Conservation (phyloP, 2,888 invertebrate genomes). For the Chymomyza fuscimana region DNA sequence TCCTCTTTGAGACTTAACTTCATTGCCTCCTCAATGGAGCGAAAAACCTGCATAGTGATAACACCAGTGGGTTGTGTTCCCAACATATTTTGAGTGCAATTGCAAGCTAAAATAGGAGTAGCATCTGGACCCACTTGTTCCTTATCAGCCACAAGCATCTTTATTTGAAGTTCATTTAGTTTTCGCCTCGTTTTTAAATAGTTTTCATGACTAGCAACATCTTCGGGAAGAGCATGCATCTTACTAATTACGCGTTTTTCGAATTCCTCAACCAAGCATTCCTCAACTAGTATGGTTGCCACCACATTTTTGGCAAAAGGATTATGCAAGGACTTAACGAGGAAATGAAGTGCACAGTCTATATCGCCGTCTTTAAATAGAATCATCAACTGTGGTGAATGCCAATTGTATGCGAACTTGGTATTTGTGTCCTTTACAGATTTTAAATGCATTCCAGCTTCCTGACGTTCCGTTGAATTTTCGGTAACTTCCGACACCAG, state of each 20-base stretch:
- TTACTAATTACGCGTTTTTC: conserved; percentile 19
- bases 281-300: conserved; percentile 44
- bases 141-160: neutral
- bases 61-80: conserved; percentile 34
- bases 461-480: neutral
- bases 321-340: conserved; percentile 32
- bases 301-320: conserved; percentile 39
- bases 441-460: neutral
- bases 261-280: conserved; percentile 32
- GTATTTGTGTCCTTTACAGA: neutral
- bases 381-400: conserved; percentile 48
- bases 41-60: conserved; percentile 43
- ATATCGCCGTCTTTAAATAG: conserved; percentile 44
- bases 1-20: conserved; percentile 18
- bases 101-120: conserved; percentile 31
- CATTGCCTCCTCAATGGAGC: conserved; percentile 20
- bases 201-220: conserved; percentile 11
- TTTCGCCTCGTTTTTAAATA: conserved; percentile 12
- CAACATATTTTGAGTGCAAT: conserved; percentile 25
- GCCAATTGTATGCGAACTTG: neutral
- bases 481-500: neutral
- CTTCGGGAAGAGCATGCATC: conserved; percentile 17
- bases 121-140: neutral
- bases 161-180: neutral
- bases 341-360: conserved; percentile 44